phyloP scores from a whole-genome alignment of 2,797 vertebrate species.

The Lepilemur ruficaudatus region DNA sequence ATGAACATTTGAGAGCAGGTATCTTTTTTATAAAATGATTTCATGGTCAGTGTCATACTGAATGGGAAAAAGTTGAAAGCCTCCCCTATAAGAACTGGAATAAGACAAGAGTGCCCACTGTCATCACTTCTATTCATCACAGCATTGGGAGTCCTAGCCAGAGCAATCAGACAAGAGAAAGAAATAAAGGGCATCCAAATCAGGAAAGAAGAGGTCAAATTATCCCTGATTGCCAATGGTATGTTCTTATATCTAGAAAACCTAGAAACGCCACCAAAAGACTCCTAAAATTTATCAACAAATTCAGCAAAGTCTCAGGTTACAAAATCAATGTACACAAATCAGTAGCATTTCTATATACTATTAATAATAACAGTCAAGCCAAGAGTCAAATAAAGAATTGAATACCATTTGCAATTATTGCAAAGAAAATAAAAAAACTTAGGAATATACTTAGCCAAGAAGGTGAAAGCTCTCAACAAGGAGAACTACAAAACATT shows the following conservation, averaged over 20 bases:
- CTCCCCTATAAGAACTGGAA: not conserved
- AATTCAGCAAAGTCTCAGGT: not conserved
- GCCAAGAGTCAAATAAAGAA: not conserved
- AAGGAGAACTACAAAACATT: not conserved
- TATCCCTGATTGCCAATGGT: not conserved
- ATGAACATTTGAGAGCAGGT: not conserved
- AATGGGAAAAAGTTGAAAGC: not conserved
- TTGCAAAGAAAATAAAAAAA: not conserved
- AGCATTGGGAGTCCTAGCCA: not conserved
- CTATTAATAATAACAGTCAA: not conserved
- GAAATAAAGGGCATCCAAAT: not conserved
- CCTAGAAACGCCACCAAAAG: not conserved
- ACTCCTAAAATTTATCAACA: not conserved
- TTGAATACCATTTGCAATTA: not conserved
- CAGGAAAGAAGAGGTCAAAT: not conserved
- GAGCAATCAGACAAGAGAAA: not conserved
- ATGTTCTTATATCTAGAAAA: not conserved
- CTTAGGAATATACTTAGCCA: not conserved
- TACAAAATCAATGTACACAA: not conserved
- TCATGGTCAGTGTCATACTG: not conserved
- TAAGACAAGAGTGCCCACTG: not conserved
- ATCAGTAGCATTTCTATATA: not conserved
- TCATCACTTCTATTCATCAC: not conserved
- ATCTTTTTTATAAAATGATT: not conserved
- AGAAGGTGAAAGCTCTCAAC: not conserved